Evolutionary conservation across 92 coral and sea anemone species (phyloP), one percentile per base, ranked within the genome.

Genomic region (Montipora capitata): DNA sequence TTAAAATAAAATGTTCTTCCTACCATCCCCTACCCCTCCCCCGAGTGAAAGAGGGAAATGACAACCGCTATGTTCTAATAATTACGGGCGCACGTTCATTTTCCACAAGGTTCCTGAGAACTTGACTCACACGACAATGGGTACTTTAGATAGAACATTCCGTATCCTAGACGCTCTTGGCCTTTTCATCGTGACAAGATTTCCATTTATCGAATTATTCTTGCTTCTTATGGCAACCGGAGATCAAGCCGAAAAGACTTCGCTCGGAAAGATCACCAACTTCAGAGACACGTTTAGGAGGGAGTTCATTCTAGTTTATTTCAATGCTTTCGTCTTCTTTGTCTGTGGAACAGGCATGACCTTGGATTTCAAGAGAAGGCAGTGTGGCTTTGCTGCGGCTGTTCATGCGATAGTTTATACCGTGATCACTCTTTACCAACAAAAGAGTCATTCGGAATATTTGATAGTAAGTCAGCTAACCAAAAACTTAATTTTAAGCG

Each of bases 281-380:
- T 74, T 95, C 72, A 73, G 42, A 56, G 94, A 93, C 51, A 91
- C 96, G 3, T 75, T 93, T 17, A 87, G 75, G 8, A 85, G 77
- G 56, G 96, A 95, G 72, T 91, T 94, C 66, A 49, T 88, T 4
- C 82, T 86, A 3, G 92, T 95, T 49, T 98, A 96, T 72, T 10
- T 91, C 43, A 94, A 98, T 68, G 98, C 96, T 2, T 89, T 89
- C 10, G 57, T 98, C 3, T 98, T 90, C 81, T 98, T 98, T 76
- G 41, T 94, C 64, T 96, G 98, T 89, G 99, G 96, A 7, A 96
- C 99, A 1, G 98, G 98, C 9, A 98, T 98, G 99, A 94, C 98
- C 7, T 72, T 98, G 85, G 96, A 98, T 79, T 56, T 93, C 17
- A 94, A 92, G 45, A 84, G 98, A 82, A 88, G 98, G 61, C 86